phyloP scores from a whole-genome alignment of 2,888 invertebrate species.

The Theodoxus fluviatilis region DNA sequence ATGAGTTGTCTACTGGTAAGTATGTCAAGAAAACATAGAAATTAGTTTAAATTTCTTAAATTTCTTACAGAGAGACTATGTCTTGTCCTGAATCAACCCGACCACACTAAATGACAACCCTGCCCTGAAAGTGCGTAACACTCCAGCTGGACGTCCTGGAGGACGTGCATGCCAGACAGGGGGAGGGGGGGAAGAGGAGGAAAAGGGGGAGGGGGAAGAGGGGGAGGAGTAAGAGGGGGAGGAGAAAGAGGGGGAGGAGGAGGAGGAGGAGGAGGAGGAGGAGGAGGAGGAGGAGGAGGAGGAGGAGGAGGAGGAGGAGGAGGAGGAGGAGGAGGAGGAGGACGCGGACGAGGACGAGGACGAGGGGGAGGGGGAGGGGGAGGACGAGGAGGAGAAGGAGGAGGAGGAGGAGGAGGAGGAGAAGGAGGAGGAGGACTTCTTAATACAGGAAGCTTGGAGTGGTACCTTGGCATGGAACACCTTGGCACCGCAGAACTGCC shows the following conservation, averaged over 20 bases:
- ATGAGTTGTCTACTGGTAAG: too few species aligned
- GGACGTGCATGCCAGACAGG: background rate
- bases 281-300: background rate
- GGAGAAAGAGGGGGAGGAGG: background rate
- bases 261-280: background rate
- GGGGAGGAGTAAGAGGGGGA: background rate
- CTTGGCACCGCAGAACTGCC: conserved; percentile 94
- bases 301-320: background rate
- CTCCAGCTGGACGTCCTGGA: too few species aligned
- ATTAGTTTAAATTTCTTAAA: too few species aligned
- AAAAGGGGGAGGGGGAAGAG: background rate
- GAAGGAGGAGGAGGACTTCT: background rate
- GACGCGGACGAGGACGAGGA: background rate
- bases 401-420: background rate
- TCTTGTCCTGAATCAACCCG: too few species aligned
- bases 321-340: background rate
- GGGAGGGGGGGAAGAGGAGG: background rate
- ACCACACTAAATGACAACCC: too few species aligned
- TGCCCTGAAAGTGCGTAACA: too few species aligned
- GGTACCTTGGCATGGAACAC: conserved; percentile 86
- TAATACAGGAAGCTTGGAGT: too few species aligned
- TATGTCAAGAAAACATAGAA: too few species aligned
- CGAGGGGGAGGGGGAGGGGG: background rate
- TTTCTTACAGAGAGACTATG: too few species aligned
- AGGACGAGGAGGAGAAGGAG: background rate